Evolutionary conservation across 2,888 invertebrate species (phyloP), one percentile per base, ranked within the genome.

Genomic region (Ferdinandea cuprea): DNA sequence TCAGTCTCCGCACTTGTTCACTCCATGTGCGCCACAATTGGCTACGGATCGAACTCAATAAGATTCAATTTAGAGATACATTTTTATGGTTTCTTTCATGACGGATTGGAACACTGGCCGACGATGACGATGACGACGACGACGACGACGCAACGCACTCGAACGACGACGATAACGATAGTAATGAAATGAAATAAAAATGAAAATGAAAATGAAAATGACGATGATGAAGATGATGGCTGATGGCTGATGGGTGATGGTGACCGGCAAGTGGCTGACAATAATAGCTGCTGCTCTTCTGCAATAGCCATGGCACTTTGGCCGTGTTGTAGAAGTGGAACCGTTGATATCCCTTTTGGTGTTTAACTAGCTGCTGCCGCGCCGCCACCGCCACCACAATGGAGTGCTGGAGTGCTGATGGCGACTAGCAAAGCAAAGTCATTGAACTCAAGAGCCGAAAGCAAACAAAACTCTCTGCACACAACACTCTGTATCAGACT

Each of bases 51-150:
- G 54, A 83, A 73, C 48, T 83, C 72, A 83, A 83, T 83, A 72
- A 83, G 78, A 78, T 78, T 83, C 83, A 83, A 83, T 83, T 83
- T 78, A 68, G 48, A 78, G 83, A 83, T 78, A 83, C 83, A 78
- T 77, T 81, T 61, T 65, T 77, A 81, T 71, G 81, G 81, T 66
- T 81, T 77, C 81, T 40, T 48, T 61, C 59, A 32, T 80, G 73
- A 56, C 48, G 73, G 56, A 78, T 48, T 25, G 48, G 48, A 44
- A 44, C 44, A 63, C 5, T 25, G 25, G 25, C 2, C 25, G 2
- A 32, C 17, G 65, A 2, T 3, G 2, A 11, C 32, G 30, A 13
- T n/a, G n/a, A 32, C 46, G 35, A 28, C 28, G 19, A 54, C 50
- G 32, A 25, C 25, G 11, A 37, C 35, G 56, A 58, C n/a, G n/a